Percentiles rank a stretch among this genome's conserved stretches.
phyloP scores from a whole-genome alignment of 2,888 invertebrate genomes.

The Graphium colonna region DNA sequence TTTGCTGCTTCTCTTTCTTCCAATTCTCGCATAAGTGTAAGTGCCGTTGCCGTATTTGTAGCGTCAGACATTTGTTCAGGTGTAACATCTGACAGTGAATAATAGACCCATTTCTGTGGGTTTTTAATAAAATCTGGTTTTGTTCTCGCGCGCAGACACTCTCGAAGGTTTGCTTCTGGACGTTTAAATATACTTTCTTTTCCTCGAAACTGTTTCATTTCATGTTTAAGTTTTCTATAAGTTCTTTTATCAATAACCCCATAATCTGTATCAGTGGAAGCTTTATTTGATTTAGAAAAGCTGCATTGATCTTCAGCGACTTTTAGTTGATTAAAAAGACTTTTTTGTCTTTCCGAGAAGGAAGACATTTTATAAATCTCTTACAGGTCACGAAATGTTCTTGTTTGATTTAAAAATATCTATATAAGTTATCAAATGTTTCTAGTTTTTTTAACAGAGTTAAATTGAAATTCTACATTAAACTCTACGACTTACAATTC shows the following conservation, averaged over 20 bases:
- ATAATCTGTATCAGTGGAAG: constrained; percentile 46
- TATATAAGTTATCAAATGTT: too few species aligned
- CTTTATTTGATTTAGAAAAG: constrained; percentile 58
- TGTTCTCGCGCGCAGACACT: constrained; percentile 73
- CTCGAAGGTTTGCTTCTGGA: constrained; percentile 82
- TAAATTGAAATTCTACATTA: too few species aligned
- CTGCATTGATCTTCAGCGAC: constrained; percentile 80
- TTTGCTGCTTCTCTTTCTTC: constrained; percentile 70
- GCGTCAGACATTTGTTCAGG: constrained; percentile 88
- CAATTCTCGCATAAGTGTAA: constrained; percentile 86
- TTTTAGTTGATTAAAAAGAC: constrained; percentile 84
- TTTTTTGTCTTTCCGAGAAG: constrained; percentile 82
- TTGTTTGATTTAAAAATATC: too few species aligned
- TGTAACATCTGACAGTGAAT: constrained; percentile 88
- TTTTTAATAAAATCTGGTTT: constrained; percentile 81
- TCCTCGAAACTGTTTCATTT: constrained; percentile 82
- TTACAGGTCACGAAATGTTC: too few species aligned
- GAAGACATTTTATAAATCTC: constrained; percentile 50
- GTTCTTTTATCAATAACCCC: constrained; percentile 54
- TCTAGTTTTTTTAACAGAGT: too few species aligned
- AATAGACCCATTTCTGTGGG: constrained; percentile 91
- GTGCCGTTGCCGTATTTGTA: constrained; percentile 88
- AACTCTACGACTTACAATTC: too few species aligned
- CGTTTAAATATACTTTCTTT: constrained; percentile 90
- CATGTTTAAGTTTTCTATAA: constrained; percentile 63